Evolutionary conservation across 1,140 invertebrate genomes (phyloP), one percentile per base, ranked within the genome.

Genomic region (Danaus plexippus): DNA sequence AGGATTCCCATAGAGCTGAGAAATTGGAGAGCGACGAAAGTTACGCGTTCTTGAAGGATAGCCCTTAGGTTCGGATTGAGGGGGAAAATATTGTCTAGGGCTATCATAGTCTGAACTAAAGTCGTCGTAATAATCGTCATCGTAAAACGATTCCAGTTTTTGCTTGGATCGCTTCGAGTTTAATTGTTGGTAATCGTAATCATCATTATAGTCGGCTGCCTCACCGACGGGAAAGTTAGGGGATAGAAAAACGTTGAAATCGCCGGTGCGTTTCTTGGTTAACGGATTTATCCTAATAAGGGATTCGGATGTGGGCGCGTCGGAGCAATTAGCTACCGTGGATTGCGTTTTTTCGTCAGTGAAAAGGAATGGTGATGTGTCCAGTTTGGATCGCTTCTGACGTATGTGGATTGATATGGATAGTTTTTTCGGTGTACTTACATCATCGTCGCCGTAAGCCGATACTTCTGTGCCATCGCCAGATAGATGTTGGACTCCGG

Each of bases 381-480:
- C 68, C 54, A 73, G 43, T 15, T 60, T 51, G 9, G 68, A 69
- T 45, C 71, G 56, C 52, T 68, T 70, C 40, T 43, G 50, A 40
- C 71, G 63, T 15, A 55, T 46, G 42, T 59, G 57, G 43, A 59
- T 60, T 7, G 48, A 55, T 22, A 13, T 61, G 66, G 53, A 41
- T 45, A 54, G 43, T 52, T 53, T 55, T 60, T 9, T 57, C 43
- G 47, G 55, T 32, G 65, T 85, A 86, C 83, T 86, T 85, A 86
- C 83, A 66, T 76, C 71, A 9, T 82, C 77, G 43, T 79, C 71
- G 53, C 70, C 72, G 52, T 75, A 83, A 0, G 80, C 83, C 43
- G 82, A 80, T 11, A 77, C 67, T 41, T 71, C 75, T n/a, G 63
- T 74, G 7, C 81, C 81, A 47, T 85, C 79, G 67, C 75, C 69